Base-by-base conservation (phyloP, 2,888 invertebrate species). In the Drosophila fulvimacula region DNA sequence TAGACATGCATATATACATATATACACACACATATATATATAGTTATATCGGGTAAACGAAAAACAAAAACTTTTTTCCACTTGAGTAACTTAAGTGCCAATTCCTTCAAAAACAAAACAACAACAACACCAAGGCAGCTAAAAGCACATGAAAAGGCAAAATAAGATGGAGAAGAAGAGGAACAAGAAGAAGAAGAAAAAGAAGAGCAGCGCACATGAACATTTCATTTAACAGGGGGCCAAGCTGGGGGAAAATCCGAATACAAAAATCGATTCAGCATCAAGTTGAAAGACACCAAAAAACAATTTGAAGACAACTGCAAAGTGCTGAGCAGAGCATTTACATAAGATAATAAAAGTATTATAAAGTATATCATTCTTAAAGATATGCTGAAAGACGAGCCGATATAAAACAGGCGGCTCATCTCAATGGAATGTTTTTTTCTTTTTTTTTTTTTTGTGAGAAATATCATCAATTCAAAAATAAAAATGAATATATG, bases 51-150 rank as follows among this genome's bases (percentile, higher is more conserved):
- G 80, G 80, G 86, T 77, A 73, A 87, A 82, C 79, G 85, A 80
- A 85, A 83, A 82, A 88, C 82, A 85, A 89, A 89, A 89, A 89
- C 86, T 89, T 89, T 90, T 89, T 90, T 90, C 85, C 89, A 90
- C 88, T 90, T 88, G 86, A 90, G 79, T 89, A 87, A 89, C 85
- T 90, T 86, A 87, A 90, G 86, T 89, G 90, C 89, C 90, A 90
- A 90, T 90, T 90, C 88, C 77, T 73, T 59, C 74, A 73, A 68
- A 73, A 74, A 73, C 73, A 61, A 73, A 59, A 72, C 65, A 60
- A 32, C 53, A 49, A 70, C 64, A 49, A 70, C 63, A 64, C 32
- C 65, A 49, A 65, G 69, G 44, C 53, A 68, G 61, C 66, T 48
- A 53, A 67, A 74, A 63, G 62, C 62, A 48, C 46, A 52, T 73